Evolutionary conservation across 2,888 invertebrate species (phyloP), one percentile per base, ranked within the genome.

Genomic region (Arrhopalites spinosus): DNA sequence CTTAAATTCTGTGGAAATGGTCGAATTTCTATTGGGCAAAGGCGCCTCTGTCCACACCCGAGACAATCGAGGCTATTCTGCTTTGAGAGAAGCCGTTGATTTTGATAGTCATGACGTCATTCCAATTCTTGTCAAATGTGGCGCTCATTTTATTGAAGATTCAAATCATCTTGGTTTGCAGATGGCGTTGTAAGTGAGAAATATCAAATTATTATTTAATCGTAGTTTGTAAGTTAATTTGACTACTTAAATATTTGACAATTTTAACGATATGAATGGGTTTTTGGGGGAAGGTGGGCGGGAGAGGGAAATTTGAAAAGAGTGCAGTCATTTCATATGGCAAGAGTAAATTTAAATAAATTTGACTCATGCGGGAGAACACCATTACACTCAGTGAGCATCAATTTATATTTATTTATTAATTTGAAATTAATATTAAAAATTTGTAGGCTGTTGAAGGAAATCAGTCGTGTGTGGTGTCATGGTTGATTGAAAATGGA

Each of bases 21-120:
- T 94, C 0, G 89, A 91, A 79, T 91, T 90, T 85, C 87, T 96
- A 43, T 87, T 96, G 30, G 88, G 89, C 72, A 89, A 91, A 83
- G 96, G 96, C 0, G 93, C 93, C 0, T 92, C 91, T 70, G 93
- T 96, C 2, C 95, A 96, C 84, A 87, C 89, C 53, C 90, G 91
- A 79, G 93, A 93, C 83, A 87, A 89, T 81, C 88, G 87, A 82
- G 93, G 90, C 79, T 91, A 89, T 82, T 91, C 91, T 25, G 92
- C 91, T 0, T 88, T 93, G 0, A 87, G 90, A 73, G 91, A 91
- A 78, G 93, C 93, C 0, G 88, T 93, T 0, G 87, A 89, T 59
- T 86, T 86, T 59, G 91, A 92, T 82, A 88, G 89, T 74, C 87
- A 88, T 20, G 87, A 88, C 61, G 89, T 91, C 13, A 92, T 95